Evolutionary conservation across 2,888 invertebrate genomes (phyloP), one percentile per base, ranked within the genome.

Genomic region (Euclidia mi): DNA sequence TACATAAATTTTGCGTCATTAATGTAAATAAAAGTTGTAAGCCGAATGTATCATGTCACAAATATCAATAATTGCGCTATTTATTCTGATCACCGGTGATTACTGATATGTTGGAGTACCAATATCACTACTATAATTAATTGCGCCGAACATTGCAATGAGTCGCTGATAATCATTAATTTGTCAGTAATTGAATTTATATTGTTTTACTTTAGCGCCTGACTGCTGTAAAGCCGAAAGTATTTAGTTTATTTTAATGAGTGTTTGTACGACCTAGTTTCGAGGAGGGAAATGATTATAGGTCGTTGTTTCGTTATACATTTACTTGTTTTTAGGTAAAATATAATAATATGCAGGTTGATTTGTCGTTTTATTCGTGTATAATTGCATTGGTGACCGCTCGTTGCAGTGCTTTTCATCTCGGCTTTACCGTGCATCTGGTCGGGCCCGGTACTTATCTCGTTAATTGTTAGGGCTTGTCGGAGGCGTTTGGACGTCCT

Each of bases 41-140:
- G 1, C 20, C 4, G 7, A 25, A 25, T 25, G 20, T 25, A 25
- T 6, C 20, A 25, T 25, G 20, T 25, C 20, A 1, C 20, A 25
- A 25, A 11, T n/a, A 31, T 31, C 31, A 31, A 31, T 31, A 31
- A 25, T 25, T 25, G 6, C 6, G 1, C 20, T 25, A 25, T 25
- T 25, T 25, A 25, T 25, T 25, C 3, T 9, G 31, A 31, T 34
- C 11, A 34, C 34, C 3, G 12, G 6, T 34, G 34, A 12, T 34
- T 34, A 34, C 29, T 37, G 47, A 34, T 25, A 48, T 49, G 20
- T 25, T 25, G 20, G 46, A 61, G 56, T 63, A 59, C 42, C 58
- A 65, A 66, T 64, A 68, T 60, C 45, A 57, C 40, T 62, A 28
- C 55, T 69, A 65, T 71, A 72, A 75, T 73, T 77, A 72, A 77